phyloP scores from a whole-genome alignment of 2,113 vertebrate genomes.

The Turdus rufiventris region DNA sequence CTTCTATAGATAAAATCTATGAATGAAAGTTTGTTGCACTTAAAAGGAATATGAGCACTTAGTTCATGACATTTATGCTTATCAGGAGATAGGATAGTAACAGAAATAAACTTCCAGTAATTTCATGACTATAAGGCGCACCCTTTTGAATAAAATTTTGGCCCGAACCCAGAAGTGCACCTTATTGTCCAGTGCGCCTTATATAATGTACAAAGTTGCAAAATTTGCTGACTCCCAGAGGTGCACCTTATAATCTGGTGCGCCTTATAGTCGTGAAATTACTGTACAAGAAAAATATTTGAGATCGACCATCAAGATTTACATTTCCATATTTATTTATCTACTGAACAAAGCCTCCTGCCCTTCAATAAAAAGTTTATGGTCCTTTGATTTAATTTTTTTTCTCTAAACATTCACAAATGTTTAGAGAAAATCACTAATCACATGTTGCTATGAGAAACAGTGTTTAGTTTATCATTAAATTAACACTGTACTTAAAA shows the following conservation, averaged over 20 bases:
- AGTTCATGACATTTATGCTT: neutral
- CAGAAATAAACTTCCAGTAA: neutral
- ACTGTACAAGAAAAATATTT: neutral
- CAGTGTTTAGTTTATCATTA: neutral
- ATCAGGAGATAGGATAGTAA: neutral
- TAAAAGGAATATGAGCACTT: neutral
- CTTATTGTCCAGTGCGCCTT: too few relatives aligned
- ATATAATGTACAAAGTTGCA: too few relatives aligned
- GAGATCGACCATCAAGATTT: neutral
- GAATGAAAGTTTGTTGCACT: neutral
- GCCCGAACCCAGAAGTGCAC: too few relatives aligned
- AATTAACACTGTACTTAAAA: neutral
- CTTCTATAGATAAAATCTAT: neutral
- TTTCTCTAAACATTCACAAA: neutral
- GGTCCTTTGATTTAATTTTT: neutral
- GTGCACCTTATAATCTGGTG: too few relatives aligned
- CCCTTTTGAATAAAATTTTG: too few relatives aligned
- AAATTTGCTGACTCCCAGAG: too few relatives aligned
- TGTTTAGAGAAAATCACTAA: too few relatives aligned
- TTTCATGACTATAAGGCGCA: too few relatives aligned
- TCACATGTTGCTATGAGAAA: neutral
- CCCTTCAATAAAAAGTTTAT: neutral
- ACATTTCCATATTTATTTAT: neutral
- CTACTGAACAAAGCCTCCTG: neutral
- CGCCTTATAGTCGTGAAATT: too few relatives aligned